Percentiles rank a stretch among this genome's conserved stretches.
These are phyloP conservation scores for Clistopyga incitator DNA, from an alignment of 2,888 invertebrate genomes.

Conservation along the genomic window DNA sequence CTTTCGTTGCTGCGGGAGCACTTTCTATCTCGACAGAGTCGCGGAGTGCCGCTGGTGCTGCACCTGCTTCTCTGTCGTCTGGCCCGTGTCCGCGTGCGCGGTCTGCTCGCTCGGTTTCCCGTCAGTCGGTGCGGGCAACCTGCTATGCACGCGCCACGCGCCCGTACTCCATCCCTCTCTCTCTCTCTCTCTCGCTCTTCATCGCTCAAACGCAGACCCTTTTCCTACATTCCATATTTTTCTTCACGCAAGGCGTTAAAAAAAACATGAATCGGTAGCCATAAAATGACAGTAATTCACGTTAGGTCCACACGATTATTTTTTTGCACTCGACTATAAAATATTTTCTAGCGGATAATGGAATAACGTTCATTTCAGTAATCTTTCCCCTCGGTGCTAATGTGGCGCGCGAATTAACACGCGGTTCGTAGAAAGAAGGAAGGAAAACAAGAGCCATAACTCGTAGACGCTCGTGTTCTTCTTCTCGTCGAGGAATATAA, in stretches of 20 bases:
- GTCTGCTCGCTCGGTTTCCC: slow-evolving; percentile 20
- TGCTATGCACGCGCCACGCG: slow-evolving; percentile 21
- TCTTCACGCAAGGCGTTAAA: too few species aligned
- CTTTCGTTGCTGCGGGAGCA: slow-evolving; percentile 55
- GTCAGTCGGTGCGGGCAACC: slow-evolving; percentile 22
- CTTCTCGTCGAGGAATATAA: slow-evolving; percentile 27
- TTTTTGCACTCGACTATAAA: too few species aligned
- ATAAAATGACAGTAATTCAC: too few species aligned
- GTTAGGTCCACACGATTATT: too few species aligned
- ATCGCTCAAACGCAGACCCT: neutral
- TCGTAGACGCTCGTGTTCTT: slow-evolving; percentile 5
- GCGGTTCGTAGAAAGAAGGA: neutral
- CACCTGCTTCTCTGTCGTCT: slow-evolving; percentile 26
- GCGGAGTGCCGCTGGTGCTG: slow-evolving; percentile 47
- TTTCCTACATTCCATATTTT: neutral
- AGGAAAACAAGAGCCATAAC: slow-evolving; percentile 7
- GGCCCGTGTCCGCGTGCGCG: slow-evolving; percentile 8
- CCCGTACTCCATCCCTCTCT: neutral
- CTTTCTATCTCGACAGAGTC: slow-evolving; percentile 61
- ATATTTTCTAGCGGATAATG: too few species aligned
- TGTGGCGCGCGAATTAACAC: too few species aligned
- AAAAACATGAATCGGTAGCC: too few species aligned
- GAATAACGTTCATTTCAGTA: too few species aligned
- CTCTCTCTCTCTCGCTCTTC: neutral
- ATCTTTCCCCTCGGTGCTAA: too few species aligned